Evolutionary conservation across 2,888 invertebrate species (phyloP), one percentile per base, ranked within the genome.

Genomic region (Agonopterix arenella): DNA sequence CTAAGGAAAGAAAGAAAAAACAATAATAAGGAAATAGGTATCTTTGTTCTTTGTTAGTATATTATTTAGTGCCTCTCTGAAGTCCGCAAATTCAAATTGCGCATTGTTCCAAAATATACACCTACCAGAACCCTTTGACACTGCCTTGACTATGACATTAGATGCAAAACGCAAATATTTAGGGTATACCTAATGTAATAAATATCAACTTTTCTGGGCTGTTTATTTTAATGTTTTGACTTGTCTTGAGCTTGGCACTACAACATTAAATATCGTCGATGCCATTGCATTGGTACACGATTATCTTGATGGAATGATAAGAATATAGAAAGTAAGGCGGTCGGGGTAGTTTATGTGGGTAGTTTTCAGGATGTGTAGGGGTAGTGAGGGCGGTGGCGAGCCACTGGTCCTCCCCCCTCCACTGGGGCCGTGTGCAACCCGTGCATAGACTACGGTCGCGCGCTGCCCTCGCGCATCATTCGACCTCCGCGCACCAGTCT

Each of bases 371-470:
- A 43, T n/a, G 43, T 13, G 43, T 11, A 45, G 43, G 46, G 43
- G 58, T 64, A 57, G 67, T 60, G 73, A 70, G 70, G 73, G 73
- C 72, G 64, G 55, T 52, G 63, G 55, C 52, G 61, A 40, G n/a
- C n/a, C 28, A n/a, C 40, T n/a, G 40, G 40, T 10, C 59, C 59
- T 59, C 67, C 63, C 79, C 89, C 84, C 85, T 67, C 84, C 80
- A 82, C 83, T 83, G 76, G 90, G 84, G 90, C 89, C 90, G 89
- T 89, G 89, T 89, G 89, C 89, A 89, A 84, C 76, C 58, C 70
- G 75, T 76, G 68, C 70, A 90, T 86, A 89, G 88, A 89, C 90
- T 90, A 90, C 79, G 76, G 70, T 83, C 69, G 81, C 75, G 57
- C 72, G 63, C 60, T 80, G 84, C 81, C 82, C 83, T 82, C 79